Evolutionary conservation across 2,888 invertebrate species (phyloP).

Genomic region (Eledone cirrhosa): DNA sequence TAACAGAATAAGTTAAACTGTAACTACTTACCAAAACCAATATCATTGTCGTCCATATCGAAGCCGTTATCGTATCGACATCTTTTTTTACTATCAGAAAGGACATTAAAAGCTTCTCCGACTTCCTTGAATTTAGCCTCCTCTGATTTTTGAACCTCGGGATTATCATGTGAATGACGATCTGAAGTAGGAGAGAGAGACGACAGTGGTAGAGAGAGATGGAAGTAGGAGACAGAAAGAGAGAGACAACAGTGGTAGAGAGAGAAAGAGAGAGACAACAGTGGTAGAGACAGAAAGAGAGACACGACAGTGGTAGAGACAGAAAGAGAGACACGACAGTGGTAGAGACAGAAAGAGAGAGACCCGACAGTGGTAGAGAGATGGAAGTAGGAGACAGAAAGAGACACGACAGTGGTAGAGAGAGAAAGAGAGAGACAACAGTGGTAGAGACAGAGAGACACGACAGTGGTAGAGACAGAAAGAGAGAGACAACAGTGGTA

Average conservation of each 20-base stretch:
- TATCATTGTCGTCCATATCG: slow-evolving; percentile 75
- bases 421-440: too few species aligned
- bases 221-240: too few species aligned
- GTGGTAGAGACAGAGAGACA: too few species aligned
- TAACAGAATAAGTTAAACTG: too few species aligned
- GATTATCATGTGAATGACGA: slow-evolving; percentile 87
- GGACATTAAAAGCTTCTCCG: slow-evolving; percentile 92
- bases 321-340: neutral
- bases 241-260: neutral
- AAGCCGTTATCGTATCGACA: slow-evolving; percentile 90
- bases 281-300: neutral
- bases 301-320: neutral
- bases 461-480: too few species aligned
- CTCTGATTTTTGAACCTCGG: slow-evolving; percentile 85
- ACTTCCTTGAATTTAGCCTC: slow-evolving; percentile 95
- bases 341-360: neutral
- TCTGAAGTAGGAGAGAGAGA: slow-evolving; percentile 74
- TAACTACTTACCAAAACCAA: slow-evolving; percentile 47
- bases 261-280: neutral
- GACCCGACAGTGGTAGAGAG: too few species aligned
- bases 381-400: too few species aligned
- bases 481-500: too few species aligned
- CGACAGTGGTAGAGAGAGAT: too few species aligned
- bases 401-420: too few species aligned
- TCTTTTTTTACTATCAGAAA: slow-evolving; percentile 90